Evolutionary conservation across 2,888 invertebrate species (phyloP), one percentile per base, ranked within the genome.

Genomic region (Pterostichus niger): DNA sequence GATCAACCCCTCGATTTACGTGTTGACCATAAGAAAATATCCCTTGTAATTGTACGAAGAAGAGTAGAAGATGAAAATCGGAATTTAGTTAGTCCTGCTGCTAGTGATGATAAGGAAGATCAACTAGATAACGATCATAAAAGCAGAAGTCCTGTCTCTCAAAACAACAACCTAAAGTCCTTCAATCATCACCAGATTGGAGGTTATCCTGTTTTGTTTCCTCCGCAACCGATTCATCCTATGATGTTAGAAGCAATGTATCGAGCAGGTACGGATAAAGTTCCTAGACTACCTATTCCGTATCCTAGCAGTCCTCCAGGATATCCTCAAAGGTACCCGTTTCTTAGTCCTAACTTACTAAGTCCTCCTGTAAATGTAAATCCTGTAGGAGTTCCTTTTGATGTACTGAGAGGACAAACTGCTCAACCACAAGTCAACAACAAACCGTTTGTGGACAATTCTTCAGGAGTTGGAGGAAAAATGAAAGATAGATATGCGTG

Each of bases 401-500:
- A 94, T 85, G 92, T 94, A 82, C 88, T 92, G 54, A 89, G 92
- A 85, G 90, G 90, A 59, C 89, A 87, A 64, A 49, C 85, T 84
- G 56, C 81, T 81, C 83, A 77, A 44, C 44, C 86, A 52, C 86
- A 87, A 54, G 83, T 88, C 75, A 40, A 71, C 7, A 71, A 40
- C 11, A 89, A 89, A 86, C 87, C 88, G 44, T 88, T 87, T 85
- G 89, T 90, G 76, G 92, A 92, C 90, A 49, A 88, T 90, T 6
- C 91, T 89, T 85, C 89, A 90, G 59, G 92, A 87, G 86, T 89
- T 10, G 92, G 92, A 15, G 92, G 93, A 79, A 93, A 95, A 88
- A 93, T 95, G 80, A 95, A 96, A 88, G 98, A 98, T 90, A 93
- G 97, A 78, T 99, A 99, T 91, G 96, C 98, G 64, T 99, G 99